phyloP scores from a whole-genome alignment of 2,113 vertebrate genomes.

The Peromyscus leucopus region DNA sequence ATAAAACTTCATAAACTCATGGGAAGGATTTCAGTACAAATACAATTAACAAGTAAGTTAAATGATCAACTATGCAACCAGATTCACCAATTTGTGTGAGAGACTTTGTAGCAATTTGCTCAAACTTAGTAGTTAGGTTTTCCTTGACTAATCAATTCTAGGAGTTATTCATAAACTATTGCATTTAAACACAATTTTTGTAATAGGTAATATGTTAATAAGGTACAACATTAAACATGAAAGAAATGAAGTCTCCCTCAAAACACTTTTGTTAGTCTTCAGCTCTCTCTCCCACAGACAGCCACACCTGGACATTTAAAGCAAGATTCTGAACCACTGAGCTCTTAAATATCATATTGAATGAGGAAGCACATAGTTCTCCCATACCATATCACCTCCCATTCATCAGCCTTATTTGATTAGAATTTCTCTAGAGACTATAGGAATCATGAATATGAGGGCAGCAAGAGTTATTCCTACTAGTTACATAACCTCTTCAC shows the following conservation, averaged over 20 bases:
- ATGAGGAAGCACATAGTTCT: neutral
- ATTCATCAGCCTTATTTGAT: neutral
- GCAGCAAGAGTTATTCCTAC: neutral
- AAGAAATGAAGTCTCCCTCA: neutral
- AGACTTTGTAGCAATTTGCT: neutral
- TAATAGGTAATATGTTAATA: conserved; percentile 11
- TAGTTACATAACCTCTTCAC: neutral
- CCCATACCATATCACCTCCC: neutral
- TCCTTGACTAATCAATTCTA: neutral
- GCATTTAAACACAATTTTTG: neutral
- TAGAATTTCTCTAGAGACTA: neutral
- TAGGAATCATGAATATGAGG: neutral
- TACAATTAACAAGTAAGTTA: neutral
- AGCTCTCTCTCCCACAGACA: neutral
- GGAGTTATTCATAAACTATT: neutral
- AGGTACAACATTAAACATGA: neutral
- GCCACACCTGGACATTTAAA: neutral
- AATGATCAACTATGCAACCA: neutral
- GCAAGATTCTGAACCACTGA: neutral
- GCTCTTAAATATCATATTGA: neutral
- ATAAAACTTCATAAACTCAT: neutral
- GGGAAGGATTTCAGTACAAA: neutral
- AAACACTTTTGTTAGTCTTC: neutral
- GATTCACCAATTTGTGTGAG: neutral
- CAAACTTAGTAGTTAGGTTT: neutral